These are phyloP conservation scores for Dicycla oo DNA, from an alignment of 2,888 invertebrate species.

Conservation along the genomic window DNA sequence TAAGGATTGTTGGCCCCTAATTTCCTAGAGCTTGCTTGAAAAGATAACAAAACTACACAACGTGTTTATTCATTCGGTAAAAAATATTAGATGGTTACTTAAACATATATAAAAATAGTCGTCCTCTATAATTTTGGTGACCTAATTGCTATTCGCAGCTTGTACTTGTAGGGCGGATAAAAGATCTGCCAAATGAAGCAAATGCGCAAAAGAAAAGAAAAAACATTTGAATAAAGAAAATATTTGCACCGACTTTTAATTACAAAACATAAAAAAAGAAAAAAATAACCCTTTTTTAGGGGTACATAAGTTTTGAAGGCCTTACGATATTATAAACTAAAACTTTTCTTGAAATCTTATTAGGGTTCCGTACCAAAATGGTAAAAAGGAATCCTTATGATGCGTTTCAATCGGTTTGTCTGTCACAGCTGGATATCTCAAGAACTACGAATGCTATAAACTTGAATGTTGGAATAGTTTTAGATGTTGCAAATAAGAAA, in stretches of 20 bases:
- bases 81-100: not conserved
- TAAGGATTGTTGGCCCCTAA: not conserved
- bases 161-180: not conserved
- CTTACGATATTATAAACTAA: slow-evolving; percentile 14
- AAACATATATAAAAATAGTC: not conserved
- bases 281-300: slow-evolving; percentile 1
- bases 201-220: not conserved
- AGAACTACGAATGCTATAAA: too few species aligned
- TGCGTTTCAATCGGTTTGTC: too few species aligned
- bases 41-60: not conserved
- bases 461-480: too few species aligned
- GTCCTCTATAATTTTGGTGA: too few species aligned
- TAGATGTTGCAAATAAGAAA: too few species aligned
- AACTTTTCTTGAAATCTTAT: slow-evolving; percentile 29
- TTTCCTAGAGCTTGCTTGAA: not conserved
- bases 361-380: too few species aligned
- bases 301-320: not conserved
- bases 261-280: not conserved
- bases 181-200: not conserved
- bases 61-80: not conserved
- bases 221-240: not conserved
- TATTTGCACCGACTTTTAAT: not conserved
- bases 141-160: not conserved
- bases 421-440: too few species aligned
- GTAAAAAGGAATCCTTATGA: too few species aligned